Conservation (phyloP, 2,888 invertebrate genomes). For the Eurytoma californica region DNA sequence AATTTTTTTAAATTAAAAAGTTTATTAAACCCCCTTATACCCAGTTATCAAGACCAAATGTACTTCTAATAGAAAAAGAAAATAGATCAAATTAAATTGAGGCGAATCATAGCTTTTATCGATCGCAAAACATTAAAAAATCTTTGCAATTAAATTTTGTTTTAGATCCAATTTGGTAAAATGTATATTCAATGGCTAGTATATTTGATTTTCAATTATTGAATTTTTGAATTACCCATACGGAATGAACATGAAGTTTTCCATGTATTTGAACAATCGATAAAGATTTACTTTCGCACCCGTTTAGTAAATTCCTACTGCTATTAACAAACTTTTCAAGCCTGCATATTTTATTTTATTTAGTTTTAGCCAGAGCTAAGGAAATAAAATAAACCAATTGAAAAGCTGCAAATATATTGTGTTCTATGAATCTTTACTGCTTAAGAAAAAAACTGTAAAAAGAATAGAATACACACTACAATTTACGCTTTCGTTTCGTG, state of each 20-base stretch:
- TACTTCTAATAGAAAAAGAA: constrained; percentile 33
- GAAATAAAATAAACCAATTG: constrained; percentile 42
- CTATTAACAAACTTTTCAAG: constrained; percentile 36
- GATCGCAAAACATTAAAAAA: neutral
- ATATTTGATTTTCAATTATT: no score
- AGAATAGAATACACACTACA: constrained; percentile 15
- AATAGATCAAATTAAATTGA: constrained; percentile 20
- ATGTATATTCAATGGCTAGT: no score
- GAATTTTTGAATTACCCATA: no score
- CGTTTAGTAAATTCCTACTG: constrained; percentile 17
- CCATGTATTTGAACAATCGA: constrained; percentile 1
- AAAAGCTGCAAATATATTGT: constrained; percentile 15
- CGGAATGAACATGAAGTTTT: neutral
- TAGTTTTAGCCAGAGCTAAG: constrained; percentile 43
- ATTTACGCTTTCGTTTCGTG: constrained; percentile 20
- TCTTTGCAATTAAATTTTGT: no score
- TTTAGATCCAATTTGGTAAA: no score
- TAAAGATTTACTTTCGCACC: constrained; percentile 25
- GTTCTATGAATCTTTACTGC: neutral
- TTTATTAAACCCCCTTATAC: constrained; percentile 1
- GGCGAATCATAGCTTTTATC: constrained; percentile 25
- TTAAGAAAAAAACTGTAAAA: constrained; percentile 28
- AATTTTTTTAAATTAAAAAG: constrained; percentile 12
- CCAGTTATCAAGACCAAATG: constrained; percentile 19
- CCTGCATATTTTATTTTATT: constrained; percentile 25